A percentile compares a stretch with the other conserved stretches of the same genome.
Conservation (phyloP, 2,888 invertebrate species). For the Epirrhoe alternata region DNA sequence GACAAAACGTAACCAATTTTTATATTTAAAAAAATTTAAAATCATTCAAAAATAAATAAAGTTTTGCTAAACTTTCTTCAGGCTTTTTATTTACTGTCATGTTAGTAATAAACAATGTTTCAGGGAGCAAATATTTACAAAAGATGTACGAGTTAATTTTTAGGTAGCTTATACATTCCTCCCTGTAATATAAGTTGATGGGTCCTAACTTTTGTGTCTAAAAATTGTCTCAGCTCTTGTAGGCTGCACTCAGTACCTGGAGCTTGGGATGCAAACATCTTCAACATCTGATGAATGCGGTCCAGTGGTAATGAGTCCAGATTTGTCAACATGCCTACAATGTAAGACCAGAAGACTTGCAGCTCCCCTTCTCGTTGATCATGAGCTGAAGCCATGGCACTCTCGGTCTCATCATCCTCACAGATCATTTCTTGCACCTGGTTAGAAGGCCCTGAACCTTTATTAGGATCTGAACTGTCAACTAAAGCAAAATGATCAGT, state of each 20-base stretch:
- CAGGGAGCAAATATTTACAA: neutral
- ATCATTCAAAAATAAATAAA: conserved; percentile 67
- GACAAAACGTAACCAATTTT: conserved; percentile 74
- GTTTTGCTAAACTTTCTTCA: conserved; percentile 69
- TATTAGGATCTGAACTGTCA: conserved; percentile 85
- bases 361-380: conserved; percentile 97
- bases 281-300: conserved; percentile 97
- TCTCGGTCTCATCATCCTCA: conserved; percentile 96
- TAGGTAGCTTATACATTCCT: conserved; percentile 95
- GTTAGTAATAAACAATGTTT: neutral
- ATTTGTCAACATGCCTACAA: conserved; percentile 98
- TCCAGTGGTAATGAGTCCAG: conserved; percentile 96
- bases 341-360: conserved; percentile 98
- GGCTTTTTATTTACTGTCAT: conserved; percentile 21
- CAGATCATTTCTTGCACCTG: conserved; percentile 88
- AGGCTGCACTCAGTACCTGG: conserved; percentile 95
- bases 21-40: conserved; percentile 74
- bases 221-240: conserved; percentile 94
- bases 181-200: conserved; percentile 94
- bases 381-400: conserved; percentile 97
- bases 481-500: conserved; percentile 90
- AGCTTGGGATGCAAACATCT: conserved; percentile 98
- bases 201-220: conserved; percentile 96
- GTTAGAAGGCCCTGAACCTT: conserved; percentile 82
- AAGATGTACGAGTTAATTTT: conserved; percentile 69